These are phyloP conservation scores for Cephus rjabovi DNA, from an alignment of 2,888 invertebrate genomes.

Conservation along the genomic window DNA sequence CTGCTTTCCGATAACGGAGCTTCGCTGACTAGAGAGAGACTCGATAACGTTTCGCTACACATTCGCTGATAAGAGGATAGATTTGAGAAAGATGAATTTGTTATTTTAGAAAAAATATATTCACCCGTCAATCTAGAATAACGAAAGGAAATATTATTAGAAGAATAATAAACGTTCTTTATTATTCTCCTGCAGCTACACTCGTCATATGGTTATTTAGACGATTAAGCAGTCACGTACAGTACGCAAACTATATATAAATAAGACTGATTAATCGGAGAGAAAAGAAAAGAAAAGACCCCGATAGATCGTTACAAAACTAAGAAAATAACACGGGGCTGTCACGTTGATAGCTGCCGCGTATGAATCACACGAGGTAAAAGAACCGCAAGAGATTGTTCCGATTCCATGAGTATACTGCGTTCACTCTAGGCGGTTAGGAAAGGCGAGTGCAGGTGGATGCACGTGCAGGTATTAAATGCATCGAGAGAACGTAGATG, in stretches of 20 bases:
- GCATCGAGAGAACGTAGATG: neutral
- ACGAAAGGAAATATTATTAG: neutral
- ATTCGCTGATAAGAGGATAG: neutral
- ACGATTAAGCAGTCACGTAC: neutral
- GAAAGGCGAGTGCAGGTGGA: neutral
- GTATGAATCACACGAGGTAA: neutral
- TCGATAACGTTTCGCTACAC: neutral
- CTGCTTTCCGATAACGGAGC: constrained; percentile 67
- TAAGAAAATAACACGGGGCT: neutral
- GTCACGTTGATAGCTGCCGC: neutral
- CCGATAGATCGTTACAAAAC: neutral
- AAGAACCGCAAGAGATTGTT: neutral
- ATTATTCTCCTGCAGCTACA: neutral
- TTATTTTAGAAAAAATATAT: neutral
- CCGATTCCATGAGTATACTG: neutral
- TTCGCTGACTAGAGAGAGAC: neutral
- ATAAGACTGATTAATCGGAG: no score
- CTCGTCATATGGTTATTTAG: neutral
- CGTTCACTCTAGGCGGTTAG: neutral
- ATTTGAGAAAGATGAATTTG: neutral
- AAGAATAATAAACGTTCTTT: neutral
- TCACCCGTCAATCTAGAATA: neutral
- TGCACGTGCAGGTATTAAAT: neutral
- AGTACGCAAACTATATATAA: no score
- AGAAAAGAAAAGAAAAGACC: no score